Percentiles rank a stretch among this genome's conserved stretches.
phyloP scores from a whole-genome alignment of 2,888 invertebrate genomes.

The Deilephila elpenor region DNA sequence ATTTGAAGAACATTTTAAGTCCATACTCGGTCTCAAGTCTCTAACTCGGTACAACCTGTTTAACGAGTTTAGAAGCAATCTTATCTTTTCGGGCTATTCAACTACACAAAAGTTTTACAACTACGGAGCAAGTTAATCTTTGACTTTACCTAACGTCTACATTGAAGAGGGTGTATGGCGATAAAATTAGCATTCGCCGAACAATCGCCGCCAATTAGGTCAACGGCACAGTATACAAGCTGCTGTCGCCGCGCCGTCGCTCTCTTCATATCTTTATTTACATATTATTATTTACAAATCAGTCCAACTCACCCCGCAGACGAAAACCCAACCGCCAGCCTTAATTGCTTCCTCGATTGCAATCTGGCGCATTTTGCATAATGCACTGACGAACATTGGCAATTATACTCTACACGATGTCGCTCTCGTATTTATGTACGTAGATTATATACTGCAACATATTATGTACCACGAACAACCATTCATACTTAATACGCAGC shows the following conservation, averaged over 20 bases:
- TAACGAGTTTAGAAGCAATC: conserved; percentile 1
- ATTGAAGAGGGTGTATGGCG: conserved; percentile 50
- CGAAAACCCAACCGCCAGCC: neutral
- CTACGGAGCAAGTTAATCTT: conserved; percentile 43
- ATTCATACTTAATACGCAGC: neutral
- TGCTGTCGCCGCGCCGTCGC: conserved; percentile 42
- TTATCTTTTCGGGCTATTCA: neutral
- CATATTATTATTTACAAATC: conserved; percentile 35
- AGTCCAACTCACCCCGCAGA: neutral
- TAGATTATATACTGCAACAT: neutral
- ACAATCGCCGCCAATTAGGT: conserved; percentile 78
- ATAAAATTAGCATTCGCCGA: conserved; percentile 75
- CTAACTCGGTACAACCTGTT: neutral
- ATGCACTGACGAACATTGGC: neutral
- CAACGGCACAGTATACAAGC: conserved; percentile 65
- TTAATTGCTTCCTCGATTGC: conserved; percentile 6
- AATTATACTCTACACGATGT: neutral
- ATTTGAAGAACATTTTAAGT: neutral
- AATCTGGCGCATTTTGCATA: neutral
- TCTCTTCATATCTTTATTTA: conserved; percentile 48
- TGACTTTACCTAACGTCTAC: conserved; percentile 45
- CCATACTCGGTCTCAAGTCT: neutral
- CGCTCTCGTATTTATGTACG: neutral
- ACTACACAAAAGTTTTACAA: conserved; percentile 39
- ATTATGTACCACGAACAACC: neutral